Base-by-base conservation (phyloP, 1,140 invertebrate genomes). In the Druon quercuslanigerum region DNA sequence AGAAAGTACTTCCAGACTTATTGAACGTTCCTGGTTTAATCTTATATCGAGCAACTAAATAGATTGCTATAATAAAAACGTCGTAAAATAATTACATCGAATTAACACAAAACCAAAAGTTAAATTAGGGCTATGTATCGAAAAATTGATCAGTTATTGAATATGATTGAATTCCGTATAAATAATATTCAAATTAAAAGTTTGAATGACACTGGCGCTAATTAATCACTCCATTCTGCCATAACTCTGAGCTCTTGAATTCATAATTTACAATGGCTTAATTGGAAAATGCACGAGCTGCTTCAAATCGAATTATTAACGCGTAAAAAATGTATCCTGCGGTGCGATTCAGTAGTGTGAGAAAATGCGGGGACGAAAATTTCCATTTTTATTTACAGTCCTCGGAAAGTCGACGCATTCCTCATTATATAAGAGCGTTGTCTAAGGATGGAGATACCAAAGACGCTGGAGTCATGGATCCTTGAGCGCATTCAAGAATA, bases 401-500 rank as follows among this genome's bases (percentile, higher is more conserved):
- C 11, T 9, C 8, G 9, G 40, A 46, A 46, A 46, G 40, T 46
- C 40, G 40, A 46, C 40, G 40, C 40, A 46, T 46, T 25, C 7
- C 13, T 13, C 57, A 66, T 66, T 66, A 66, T 66, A 66, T 66
- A 66, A 66, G 20, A 66, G 25, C 25, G 13, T 66, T 40, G 57
- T 40, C 25, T 66, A 8, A 40, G 33, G 57, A 66, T 33, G 57
- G 20, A 66, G 57, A 66, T 66, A 33, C 33, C 33, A 33, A 66
- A 66, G 57, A 66, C 25, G 57, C 20, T 33, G 12, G 25, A 66
- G 25, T 66, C 57, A 33, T 66, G 57, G 25, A 66, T 66, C 57
- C 25, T 33, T 66, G 57, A 66, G 20, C 57, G 57, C 57, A 66
- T 66, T 66, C 57, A 66, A 66, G 57, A 40, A 66, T 40, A 40